phyloP scores from a whole-genome alignment of 2,888 invertebrate genomes.

The Exephanes ischioxanthus region DNA sequence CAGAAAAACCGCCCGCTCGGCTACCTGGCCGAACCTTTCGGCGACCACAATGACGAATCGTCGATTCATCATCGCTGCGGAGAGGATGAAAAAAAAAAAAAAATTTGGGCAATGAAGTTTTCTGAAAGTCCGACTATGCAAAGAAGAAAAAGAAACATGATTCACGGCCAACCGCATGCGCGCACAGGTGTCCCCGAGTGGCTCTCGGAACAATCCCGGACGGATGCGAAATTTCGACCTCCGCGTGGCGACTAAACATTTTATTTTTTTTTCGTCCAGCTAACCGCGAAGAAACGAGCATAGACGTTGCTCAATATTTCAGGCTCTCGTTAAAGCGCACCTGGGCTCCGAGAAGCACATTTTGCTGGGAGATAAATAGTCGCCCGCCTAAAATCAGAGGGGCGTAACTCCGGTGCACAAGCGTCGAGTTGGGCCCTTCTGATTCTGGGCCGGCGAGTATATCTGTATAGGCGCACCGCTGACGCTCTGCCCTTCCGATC shows the following conservation, averaged over 20 bases:
- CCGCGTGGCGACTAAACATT: conserved; percentile 25
- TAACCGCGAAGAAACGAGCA: conserved; percentile 5
- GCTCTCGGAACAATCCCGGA: neutral
- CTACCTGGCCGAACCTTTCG: conserved; percentile 43
- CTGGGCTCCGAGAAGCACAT: conserved; percentile 8
- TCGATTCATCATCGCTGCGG: conserved; percentile 51
- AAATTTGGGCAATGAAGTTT: conserved; percentile 55
- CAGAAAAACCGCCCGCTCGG: neutral
- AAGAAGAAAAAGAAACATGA: conserved; percentile 18
- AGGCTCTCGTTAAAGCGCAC: conserved; percentile 20
- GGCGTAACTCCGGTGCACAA: no score
- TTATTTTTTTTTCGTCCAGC: neutral
- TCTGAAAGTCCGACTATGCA: neutral
- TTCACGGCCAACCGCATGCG: conserved; percentile 21
- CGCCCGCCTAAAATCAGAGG: neutral
- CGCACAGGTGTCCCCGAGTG: conserved; percentile 27
- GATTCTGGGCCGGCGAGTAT: no score
- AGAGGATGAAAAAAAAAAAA: conserved; percentile 22
- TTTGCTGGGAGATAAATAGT: neutral
- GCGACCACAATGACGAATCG: conserved; percentile 50
- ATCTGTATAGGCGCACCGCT: no score
- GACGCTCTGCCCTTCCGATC: neutral
- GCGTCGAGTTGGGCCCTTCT: no score
- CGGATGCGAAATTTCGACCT: conserved; percentile 28
- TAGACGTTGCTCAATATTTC: conserved; percentile 26